phyloP scores from a whole-genome alignment of 35 echinoderm and acorn worm genomes.

The Ophiothrix spiculata region DNA sequence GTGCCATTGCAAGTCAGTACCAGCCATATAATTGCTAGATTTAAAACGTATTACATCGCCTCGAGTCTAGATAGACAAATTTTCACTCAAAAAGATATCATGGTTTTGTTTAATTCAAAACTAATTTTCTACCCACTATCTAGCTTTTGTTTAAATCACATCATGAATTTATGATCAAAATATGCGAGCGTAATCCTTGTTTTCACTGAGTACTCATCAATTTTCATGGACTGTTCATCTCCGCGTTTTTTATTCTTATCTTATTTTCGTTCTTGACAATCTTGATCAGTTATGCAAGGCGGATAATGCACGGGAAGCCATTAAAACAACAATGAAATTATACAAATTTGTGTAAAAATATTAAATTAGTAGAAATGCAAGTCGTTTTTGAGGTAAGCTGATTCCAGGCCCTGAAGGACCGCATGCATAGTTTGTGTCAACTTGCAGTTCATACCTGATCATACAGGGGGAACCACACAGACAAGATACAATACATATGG shows the following conservation, averaged over 20 bases:
- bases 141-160: not conserved
- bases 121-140: not conserved
- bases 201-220: not conserved
- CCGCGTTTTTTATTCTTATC: not conserved
- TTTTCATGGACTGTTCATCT: constrained; percentile 4
- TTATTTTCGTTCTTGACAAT: not conserved
- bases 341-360: not conserved
- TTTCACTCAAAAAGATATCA: too few species aligned
- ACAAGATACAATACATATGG: too few species aligned
- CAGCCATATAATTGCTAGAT: not conserved
- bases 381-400: not conserved
- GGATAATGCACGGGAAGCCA: not conserved
- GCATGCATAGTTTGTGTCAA: not conserved
- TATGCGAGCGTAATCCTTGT: not conserved
- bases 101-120: constrained; percentile 3
- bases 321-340: constrained; percentile 17
- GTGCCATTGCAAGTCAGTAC: not conserved
- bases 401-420: not conserved
- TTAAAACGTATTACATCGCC: not conserved
- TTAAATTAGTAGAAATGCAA: constrained; percentile 1
- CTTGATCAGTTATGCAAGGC: not conserved
- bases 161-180: constrained; percentile 13
- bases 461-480: too few species aligned
- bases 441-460: too few species aligned
- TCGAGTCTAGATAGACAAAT: not conserved